Percentiles rank a stretch among this genome's conserved stretches.
Evolutionary conservation across 2,113 vertebrate genomes (phyloP).

Genomic region (Corydoras maculifer): DNA sequence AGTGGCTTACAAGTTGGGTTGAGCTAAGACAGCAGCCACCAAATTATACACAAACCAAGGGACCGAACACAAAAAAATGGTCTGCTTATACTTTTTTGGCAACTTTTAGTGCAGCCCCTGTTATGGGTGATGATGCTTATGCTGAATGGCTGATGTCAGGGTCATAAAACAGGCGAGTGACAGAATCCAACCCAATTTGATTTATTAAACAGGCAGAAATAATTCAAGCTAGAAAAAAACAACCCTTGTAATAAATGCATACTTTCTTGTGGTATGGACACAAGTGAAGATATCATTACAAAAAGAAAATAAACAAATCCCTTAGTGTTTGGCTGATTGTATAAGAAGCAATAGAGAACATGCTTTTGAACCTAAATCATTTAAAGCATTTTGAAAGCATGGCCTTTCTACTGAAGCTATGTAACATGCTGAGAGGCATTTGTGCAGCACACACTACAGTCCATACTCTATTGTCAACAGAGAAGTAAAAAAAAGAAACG

Average conservation of each 20-base stretch:
- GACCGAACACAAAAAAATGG: too few relatives aligned
- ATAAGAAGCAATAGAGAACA: slow-evolving; percentile 16
- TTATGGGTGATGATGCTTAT: too few relatives aligned
- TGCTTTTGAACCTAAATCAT: neutral
- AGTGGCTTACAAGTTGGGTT: too few relatives aligned
- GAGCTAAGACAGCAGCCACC: too few relatives aligned
- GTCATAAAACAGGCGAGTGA: neutral
- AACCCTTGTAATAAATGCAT: slow-evolving; percentile 35
- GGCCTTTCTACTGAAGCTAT: slow-evolving; percentile 6
- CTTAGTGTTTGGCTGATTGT: slow-evolving; percentile 8
- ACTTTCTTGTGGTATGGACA: slow-evolving; percentile 36
- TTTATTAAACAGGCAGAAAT: slow-evolving; percentile 48
- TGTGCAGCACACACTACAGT: slow-evolving; percentile 35
- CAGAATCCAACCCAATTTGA: slow-evolving; percentile 24
- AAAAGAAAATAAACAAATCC: slow-evolving; percentile 20
- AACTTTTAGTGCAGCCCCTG: too few relatives aligned
- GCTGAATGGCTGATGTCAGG: too few relatives aligned
- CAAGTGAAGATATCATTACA: slow-evolving; percentile 22
- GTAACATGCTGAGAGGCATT: slow-evolving; percentile 40
- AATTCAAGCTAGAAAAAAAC: slow-evolving; percentile 40
- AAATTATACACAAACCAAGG: too few relatives aligned
- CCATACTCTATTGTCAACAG: slow-evolving; percentile 36
- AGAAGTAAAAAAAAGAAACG: slow-evolving; percentile 29
- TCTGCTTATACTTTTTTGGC: too few relatives aligned
- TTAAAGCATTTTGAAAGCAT: slow-evolving; percentile 6